Evolutionary conservation across 2,888 invertebrate genomes (phyloP).

Genomic region (Tetramorium bicarinatum): DNA sequence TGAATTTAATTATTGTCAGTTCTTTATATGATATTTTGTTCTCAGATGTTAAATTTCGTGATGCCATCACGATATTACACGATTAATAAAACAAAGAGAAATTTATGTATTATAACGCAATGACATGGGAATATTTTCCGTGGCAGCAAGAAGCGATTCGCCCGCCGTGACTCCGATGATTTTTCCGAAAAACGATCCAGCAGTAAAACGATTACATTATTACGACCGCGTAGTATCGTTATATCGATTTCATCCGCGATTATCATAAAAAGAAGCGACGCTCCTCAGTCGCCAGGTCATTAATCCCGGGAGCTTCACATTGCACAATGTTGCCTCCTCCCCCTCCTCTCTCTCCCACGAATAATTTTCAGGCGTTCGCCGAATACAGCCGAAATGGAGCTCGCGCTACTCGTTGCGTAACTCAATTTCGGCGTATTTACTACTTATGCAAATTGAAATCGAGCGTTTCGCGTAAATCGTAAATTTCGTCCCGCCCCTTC

Average conservation of each 20-base stretch:
- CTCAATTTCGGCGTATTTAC: conserved; percentile 39
- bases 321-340: conserved; percentile 29
- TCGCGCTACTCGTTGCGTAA: conserved; percentile 51
- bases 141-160: conserved; percentile 12
- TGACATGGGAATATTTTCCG: not conserved
- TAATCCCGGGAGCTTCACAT: conserved; percentile 35
- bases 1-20: not conserved
- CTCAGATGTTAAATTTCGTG: not conserved
- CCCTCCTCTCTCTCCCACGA: conserved; percentile 14
- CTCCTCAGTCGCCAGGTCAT: conserved; percentile 27
- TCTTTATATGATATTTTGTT: not conserved
- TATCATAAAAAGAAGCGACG: conserved; percentile 40
- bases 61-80: not conserved
- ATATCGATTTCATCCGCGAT: conserved; percentile 51
- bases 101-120: conserved; percentile 10
- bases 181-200: conserved; percentile 56
- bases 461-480: conserved; percentile 42
- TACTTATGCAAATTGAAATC: conserved; percentile 53
- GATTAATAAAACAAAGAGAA: not conserved
- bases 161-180: conserved; percentile 6
- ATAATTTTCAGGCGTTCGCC: conserved; percentile 34
- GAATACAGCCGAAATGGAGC: conserved; percentile 9
- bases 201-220: conserved; percentile 52
- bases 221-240: conserved; percentile 44
- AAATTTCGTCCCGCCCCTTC: conserved; percentile 42